A percentile compares a stretch with the other conserved stretches of the same genome.
Evolutionary conservation across 92 coral and sea anemone genomes (phyloP).

Genomic region (Isaurus tuberculatus): DNA sequence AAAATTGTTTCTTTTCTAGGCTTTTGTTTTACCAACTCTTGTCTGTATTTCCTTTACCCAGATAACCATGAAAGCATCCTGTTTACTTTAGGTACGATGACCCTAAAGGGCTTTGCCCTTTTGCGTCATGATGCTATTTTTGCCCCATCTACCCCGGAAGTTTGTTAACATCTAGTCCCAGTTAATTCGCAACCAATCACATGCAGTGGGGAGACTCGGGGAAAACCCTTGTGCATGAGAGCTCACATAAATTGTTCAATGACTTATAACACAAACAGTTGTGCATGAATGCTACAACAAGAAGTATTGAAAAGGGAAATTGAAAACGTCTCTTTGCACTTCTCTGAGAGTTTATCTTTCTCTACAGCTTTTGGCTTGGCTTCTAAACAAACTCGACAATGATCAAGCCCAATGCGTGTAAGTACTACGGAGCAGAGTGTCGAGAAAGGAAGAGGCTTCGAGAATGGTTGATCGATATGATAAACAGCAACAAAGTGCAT

Average conservation of each 20-base stretch:
- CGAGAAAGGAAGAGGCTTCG: conserved; percentile 84
- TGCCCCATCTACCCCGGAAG: conserved; percentile 33
- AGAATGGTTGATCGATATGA: conserved; percentile 84
- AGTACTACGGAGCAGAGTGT: conserved; percentile 12
- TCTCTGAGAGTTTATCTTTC: not conserved
- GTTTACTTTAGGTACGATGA: conserved; percentile 15
- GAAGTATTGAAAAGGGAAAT: not conserved
- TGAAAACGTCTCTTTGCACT: not conserved
- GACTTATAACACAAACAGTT: not conserved
- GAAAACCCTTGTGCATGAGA: conserved; percentile 1
- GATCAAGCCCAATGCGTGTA: conserved; percentile 22
- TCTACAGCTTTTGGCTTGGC: not conserved
- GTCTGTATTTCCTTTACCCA: not conserved
- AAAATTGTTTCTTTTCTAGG: not conserved
- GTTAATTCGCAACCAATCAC: conserved; percentile 23
- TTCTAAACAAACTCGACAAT: not conserved
- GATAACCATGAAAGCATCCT: conserved; percentile 3
- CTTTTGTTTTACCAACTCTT: not conserved
- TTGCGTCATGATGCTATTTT: conserved; percentile 18
- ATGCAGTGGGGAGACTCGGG: not conserved
- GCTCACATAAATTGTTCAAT: not conserved
- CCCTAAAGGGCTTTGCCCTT: not conserved
- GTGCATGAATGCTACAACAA: conserved; percentile 16
- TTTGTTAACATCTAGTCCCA: not conserved
- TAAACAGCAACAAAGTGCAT: conserved; percentile 81